phyloP scores from a whole-genome alignment of 2,113 vertebrate species.

The Oceanites oceanicus region DNA sequence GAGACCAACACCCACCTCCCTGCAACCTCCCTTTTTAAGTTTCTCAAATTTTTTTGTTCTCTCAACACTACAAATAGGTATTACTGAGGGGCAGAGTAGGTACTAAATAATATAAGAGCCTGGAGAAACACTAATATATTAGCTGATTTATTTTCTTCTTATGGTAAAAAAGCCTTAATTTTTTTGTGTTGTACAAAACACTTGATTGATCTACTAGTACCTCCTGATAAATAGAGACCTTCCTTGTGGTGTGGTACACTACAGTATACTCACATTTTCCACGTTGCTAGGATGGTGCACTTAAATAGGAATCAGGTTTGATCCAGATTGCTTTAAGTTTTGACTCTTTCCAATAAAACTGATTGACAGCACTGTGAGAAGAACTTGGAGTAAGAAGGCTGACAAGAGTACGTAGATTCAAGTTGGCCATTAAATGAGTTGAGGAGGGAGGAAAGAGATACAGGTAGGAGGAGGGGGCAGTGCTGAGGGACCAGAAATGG shows the following conservation, averaged over 20 bases:
- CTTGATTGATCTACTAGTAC: neutral
- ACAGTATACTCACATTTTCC: neutral
- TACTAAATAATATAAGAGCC: neutral
- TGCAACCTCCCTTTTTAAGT: no score
- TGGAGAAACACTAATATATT: neutral
- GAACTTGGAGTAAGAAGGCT: neutral
- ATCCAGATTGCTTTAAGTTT: neutral
- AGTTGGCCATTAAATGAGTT: neutral
- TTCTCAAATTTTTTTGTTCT: neutral
- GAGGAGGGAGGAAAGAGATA: neutral
- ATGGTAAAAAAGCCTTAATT: neutral
- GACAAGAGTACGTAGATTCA: neutral
- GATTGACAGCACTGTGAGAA: neutral
- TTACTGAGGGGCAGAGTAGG: neutral
- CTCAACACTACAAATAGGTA: neutral
- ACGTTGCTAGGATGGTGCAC: rapidly evolving
- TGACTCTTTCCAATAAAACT: neutral
- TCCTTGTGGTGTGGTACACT: neutral
- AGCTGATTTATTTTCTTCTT: neutral
- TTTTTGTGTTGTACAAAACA: neutral
- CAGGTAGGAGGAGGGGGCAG: neutral
- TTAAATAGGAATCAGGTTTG: neutral
- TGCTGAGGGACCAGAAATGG: neutral
- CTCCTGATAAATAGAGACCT: neutral
- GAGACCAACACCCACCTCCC: no score